Conservation (phyloP, 2,797 vertebrate species). For the Halcyon chelicuti region DNA sequence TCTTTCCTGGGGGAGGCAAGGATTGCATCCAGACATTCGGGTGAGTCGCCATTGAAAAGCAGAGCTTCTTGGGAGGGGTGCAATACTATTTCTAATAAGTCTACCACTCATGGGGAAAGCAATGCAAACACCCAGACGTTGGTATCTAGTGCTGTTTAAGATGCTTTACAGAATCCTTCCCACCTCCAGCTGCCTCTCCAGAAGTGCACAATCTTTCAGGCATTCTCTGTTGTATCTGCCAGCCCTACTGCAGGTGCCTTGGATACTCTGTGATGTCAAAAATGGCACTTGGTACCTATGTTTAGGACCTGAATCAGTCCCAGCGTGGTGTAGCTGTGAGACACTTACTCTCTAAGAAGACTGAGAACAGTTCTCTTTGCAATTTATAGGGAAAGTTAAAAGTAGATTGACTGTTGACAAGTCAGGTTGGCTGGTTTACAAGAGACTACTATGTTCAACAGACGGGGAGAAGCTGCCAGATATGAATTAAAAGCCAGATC, state of each 20-base stretch:
- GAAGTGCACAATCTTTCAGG: slow-evolving; percentile 20
- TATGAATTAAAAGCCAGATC: slow-evolving; percentile 42
- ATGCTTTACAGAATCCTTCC: background rate
- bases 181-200: slow-evolving; percentile 33
- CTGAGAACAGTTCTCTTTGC: slow-evolving; percentile 43
- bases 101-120: background rate
- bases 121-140: background rate
- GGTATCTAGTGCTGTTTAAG: background rate
- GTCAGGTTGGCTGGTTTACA: slow-evolving; percentile 57
- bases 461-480: slow-evolving; percentile 18
- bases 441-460: slow-evolving; percentile 39
- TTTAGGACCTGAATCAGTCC: slow-evolving; percentile 39
- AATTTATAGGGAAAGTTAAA: slow-evolving; percentile 58
- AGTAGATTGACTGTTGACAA: slow-evolving; percentile 32
- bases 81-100: background rate
- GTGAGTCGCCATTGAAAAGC: background rate
- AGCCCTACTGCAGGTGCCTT: slow-evolving; percentile 4
- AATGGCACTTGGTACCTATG: slow-evolving; percentile 24
- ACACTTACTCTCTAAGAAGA: background rate
- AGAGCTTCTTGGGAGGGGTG: background rate
- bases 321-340: background rate
- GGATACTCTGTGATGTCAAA: slow-evolving; percentile 26
- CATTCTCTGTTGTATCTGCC: background rate
- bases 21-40: background rate
- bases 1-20: background rate